A percentile compares a stretch with the other conserved stretches of the same genome.
phyloP scores from a whole-genome alignment of 2,113 vertebrate genomes.

The Eidolon helvum region DNA sequence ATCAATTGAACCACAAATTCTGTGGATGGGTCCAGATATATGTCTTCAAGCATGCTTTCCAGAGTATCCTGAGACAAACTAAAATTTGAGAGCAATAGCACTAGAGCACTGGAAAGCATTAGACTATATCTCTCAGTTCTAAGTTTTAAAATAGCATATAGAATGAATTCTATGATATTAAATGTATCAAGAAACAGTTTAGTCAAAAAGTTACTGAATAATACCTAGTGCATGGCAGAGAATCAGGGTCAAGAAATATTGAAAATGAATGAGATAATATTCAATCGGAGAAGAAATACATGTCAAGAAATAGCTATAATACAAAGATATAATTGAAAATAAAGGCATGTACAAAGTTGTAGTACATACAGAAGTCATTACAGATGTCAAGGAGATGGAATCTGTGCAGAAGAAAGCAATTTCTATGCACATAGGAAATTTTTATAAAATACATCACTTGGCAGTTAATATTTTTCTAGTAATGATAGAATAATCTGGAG shows the following conservation, averaged over 20 bases:
- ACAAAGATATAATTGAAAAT: neutral
- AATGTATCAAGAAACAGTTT: neutral
- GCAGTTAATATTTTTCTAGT: slow-evolving; percentile 14
- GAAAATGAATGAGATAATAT: neutral
- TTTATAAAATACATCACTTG: neutral
- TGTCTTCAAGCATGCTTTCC: neutral
- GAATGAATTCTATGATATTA: neutral
- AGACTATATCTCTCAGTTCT: neutral
- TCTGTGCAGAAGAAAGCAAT: neutral
- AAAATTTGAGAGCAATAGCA: neutral
- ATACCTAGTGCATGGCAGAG: neutral
- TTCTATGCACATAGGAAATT: neutral
- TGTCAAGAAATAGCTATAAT: neutral
- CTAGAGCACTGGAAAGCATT: neutral
- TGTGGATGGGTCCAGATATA: neutral
- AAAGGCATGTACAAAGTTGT: neutral
- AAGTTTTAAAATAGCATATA: neutral
- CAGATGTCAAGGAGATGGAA: neutral
- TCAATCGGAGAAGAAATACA: neutral
- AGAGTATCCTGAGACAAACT: neutral
- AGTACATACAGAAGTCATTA: neutral
- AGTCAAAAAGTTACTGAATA: neutral
- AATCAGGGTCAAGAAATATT: neutral
- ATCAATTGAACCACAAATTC: neutral
- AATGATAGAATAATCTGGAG: neutral